A percentile compares a stretch with the other conserved stretches of the same genome.
phyloP scores from a whole-genome alignment of 2,888 invertebrate genomes.

The Caenorhabditis drosophilae region DNA sequence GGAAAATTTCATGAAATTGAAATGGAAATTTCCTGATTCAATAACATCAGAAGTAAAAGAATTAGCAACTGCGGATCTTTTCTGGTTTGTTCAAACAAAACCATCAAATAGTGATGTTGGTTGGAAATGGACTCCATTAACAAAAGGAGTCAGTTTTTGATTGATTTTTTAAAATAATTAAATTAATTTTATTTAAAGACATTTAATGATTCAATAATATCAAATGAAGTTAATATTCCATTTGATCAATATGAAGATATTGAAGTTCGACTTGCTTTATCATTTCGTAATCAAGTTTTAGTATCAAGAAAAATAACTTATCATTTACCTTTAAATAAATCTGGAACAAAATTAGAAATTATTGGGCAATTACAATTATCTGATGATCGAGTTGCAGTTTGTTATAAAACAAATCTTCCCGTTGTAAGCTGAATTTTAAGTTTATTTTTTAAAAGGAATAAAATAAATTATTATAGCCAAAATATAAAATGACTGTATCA shows the following conservation, averaged over 20 bases:
- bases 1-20: conserved; percentile 48
- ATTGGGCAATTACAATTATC: conserved; percentile 48
- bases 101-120: conserved; percentile 42
- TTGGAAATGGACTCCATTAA: conserved; percentile 56
- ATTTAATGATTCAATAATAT: not conserved
- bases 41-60: conserved; percentile 47
- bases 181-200: too few relatives aligned
- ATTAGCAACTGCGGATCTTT: conserved; percentile 58
- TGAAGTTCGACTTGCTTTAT: conserved; percentile 51
- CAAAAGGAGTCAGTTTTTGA: conserved; percentile 27
- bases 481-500: conserved; percentile 26
- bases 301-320: conserved; percentile 50
- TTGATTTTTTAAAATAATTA: too few relatives aligned
- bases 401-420: conserved; percentile 43
- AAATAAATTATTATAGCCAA: conserved; percentile 17
- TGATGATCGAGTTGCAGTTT: conserved; percentile 46
- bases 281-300: conserved; percentile 55
- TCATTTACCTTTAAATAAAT: conserved; percentile 32
- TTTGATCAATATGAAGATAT: conserved; percentile 29
- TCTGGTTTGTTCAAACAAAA: conserved; percentile 57
- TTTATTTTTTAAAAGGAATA: not conserved
- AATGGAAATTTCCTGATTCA: conserved; percentile 56
- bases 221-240: conserved; percentile 33
- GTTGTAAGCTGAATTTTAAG: too few relatives aligned
- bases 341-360: conserved; percentile 38